Percentiles rank a stretch among this genome's conserved stretches.
Evolutionary conservation across 2,888 invertebrate genomes (phyloP).

Genomic region (Neoascia interrupta): DNA sequence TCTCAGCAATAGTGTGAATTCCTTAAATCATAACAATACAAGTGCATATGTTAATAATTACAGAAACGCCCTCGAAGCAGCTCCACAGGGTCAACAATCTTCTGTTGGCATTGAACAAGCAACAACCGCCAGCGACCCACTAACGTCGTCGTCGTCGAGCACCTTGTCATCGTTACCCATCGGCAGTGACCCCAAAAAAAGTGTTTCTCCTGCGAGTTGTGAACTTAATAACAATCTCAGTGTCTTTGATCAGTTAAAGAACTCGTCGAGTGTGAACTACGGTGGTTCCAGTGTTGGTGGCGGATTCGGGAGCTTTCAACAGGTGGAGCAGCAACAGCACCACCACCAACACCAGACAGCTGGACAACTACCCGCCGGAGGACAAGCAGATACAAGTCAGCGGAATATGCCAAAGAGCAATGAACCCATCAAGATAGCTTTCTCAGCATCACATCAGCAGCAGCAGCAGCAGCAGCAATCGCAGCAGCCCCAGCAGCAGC

Average conservation of each 20-base stretch:
- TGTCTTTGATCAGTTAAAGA: too few species aligned
- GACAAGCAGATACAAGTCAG: constrained; percentile 46
- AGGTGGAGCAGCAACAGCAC: constrained; percentile 50
- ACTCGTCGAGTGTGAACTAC: too few species aligned
- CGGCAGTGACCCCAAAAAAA: constrained; percentile 59
- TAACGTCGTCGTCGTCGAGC: constrained; percentile 37
- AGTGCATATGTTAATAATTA: constrained; percentile 67
- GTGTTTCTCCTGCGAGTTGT: constrained; percentile 26
- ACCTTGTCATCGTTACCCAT: constrained; percentile 20
- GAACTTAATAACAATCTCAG: constrained; percentile 57
- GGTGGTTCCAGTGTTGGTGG: constrained; percentile 14
- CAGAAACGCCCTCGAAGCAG: constrained; percentile 52
- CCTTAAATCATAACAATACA: constrained; percentile 63
- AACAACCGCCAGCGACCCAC: constrained; percentile 61
- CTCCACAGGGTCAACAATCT: constrained; percentile 59
- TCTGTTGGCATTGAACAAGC: constrained; percentile 62
- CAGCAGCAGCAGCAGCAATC: constrained; percentile 82
- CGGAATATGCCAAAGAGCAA: constrained; percentile 79
- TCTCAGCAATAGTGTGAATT: constrained; percentile 70
- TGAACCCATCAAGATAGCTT: constrained; percentile 82
- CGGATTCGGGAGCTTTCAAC: constrained; percentile 48
- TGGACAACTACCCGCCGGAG: constrained; percentile 71
- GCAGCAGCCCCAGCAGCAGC: constrained; percentile 75
- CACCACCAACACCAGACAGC: constrained; percentile 33
- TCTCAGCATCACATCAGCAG: constrained; percentile 81